Conservation (phyloP, 2,888 invertebrate genomes). For the Unio pictorum region DNA sequence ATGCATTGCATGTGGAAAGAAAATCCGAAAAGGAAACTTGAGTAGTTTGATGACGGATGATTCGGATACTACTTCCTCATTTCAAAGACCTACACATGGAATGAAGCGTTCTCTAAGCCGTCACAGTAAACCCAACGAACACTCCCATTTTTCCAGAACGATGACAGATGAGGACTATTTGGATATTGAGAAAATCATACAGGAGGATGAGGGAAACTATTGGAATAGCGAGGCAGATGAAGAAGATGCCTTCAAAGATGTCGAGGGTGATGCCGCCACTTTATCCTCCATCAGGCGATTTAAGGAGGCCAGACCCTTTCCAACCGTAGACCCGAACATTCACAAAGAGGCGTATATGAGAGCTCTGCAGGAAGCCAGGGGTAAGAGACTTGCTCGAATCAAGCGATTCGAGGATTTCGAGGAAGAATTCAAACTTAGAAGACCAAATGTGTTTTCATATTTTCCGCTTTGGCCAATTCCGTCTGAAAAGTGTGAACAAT, state of each 20-base stretch:
- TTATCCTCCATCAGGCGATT: slow-evolving; percentile 10
- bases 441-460: slow-evolving; percentile 40
- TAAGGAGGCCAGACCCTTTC: slow-evolving; percentile 19
- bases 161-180: slow-evolving; percentile 27
- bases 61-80: too few species aligned
- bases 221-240: slow-evolving; percentile 15
- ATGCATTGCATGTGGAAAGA: too few species aligned
- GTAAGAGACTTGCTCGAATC: slow-evolving; percentile 10
- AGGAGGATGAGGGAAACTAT: slow-evolving; percentile 28
- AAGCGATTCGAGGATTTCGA: slow-evolving; percentile 14
- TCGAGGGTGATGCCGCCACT: slow-evolving; percentile 4
- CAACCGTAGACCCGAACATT: slow-evolving; percentile 29
- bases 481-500: not conserved
- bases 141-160: slow-evolving; percentile 3
- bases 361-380: slow-evolving; percentile 29
- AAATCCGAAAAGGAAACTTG: too few species aligned
- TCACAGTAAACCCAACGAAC: too few species aligned
- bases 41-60: too few species aligned
- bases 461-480: slow-evolving; percentile 30
- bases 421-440: slow-evolving; percentile 14
- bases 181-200: slow-evolving; percentile 30
- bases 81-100: too few species aligned
- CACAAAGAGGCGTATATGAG: slow-evolving; percentile 38
- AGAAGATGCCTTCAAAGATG: slow-evolving; percentile 13
- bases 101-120: too few species aligned